Conservation (phyloP, 2,888 invertebrate genomes). For the Dioctria rufipes region DNA sequence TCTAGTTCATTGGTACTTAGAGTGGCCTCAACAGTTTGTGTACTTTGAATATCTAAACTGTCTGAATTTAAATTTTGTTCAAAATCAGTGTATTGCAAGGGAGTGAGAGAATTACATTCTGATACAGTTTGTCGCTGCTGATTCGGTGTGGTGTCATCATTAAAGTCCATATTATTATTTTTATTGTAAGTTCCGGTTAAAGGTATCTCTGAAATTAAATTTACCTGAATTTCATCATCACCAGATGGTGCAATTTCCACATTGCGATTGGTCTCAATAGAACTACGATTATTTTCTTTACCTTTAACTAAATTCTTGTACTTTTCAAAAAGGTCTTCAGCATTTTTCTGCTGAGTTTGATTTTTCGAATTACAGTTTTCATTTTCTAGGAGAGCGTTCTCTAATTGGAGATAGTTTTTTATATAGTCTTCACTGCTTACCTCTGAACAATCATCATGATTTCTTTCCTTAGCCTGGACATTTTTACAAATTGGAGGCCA, state of each 20-base stretch:
- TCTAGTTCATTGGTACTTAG: too few relatives aligned
- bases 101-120: too few relatives aligned
- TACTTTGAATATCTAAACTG: too few relatives aligned
- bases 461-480: background rate
- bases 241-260: background rate
- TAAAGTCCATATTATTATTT: too few relatives aligned
- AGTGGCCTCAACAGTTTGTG: too few relatives aligned
- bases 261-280: background rate
- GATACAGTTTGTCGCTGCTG: too few relatives aligned
- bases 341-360: background rate
- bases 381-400: constrained; percentile 62
- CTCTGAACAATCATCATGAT: background rate
- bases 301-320: constrained; percentile 13
- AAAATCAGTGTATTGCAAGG: too few relatives aligned
- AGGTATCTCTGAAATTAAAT: background rate
- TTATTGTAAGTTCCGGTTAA: background rate
- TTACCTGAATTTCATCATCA: background rate
- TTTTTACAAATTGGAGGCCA: constrained; percentile 56
- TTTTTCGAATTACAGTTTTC: constrained; percentile 26
- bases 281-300: background rate
- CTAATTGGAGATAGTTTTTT: constrained; percentile 66
- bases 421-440: constrained; percentile 63
- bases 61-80: too few relatives aligned
- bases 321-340: constrained; percentile 14
- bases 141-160: too few relatives aligned